Base-by-base conservation (phyloP, 2,113 vertebrate genomes). In the Glaucidium brasilianum region DNA sequence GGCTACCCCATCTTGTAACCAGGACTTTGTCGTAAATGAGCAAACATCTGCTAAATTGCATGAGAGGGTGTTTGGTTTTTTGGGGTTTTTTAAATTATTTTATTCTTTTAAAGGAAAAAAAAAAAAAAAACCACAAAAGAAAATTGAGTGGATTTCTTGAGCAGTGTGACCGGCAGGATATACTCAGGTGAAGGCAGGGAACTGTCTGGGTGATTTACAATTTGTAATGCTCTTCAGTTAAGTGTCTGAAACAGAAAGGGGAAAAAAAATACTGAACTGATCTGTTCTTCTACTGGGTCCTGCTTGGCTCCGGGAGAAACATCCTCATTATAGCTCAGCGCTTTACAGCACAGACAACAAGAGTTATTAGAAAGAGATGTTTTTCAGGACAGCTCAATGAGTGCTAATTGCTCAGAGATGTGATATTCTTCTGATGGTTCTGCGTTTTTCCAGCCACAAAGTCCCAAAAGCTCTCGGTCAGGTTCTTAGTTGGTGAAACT, bases 41-140 rank as follows among this genome's bases (percentile, higher is more conserved):
- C 80, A 94, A 96, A 91, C 77, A 87, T 94, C 91, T 94, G 89
- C 91, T 92, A 89, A 94, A 94, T 18, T 71, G 58, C 4, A 2
- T 37, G 50, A 66, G 52, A 56, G 43, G 12, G 4, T 53, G 14
- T 27, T 49, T 27, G 3, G 3, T 23, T 53, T 30, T 66, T 27
- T n/a, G n/a, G 26, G 26, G 41, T 60, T 60, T 21, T 10, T 21
- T n/a, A n/a, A n/a, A 8, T 22, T 9, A 10, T 26, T 30, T 66
- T 50, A 76, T 76, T 6, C 2, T 58, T 68, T 72, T 45, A 56
- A 88, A 45, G 6, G 5, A 5, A 52, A 78, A 73, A 56, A 88
- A 45, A 5, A 4, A 5, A 52, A 78, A 73, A 72, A 58, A 47
- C 6, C 14, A 72, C 63, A 53, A 64, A 73, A 73, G 58, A 77